Base-by-base conservation (phyloP, 2,888 invertebrate genomes). In the Fragum sueziense region DNA sequence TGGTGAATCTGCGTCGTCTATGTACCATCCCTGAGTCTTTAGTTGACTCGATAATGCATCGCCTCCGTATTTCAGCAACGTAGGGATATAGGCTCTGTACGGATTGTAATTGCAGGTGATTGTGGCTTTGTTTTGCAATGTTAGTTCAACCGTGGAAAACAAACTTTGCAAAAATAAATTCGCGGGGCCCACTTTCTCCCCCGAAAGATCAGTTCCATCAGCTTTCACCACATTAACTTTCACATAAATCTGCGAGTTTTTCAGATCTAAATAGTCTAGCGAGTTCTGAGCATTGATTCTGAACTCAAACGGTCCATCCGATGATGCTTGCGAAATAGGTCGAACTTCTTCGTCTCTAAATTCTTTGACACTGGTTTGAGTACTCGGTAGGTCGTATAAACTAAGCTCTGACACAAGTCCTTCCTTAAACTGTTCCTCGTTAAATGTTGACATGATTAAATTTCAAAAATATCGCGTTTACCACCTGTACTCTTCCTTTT, bases 271-370 rank as follows among this genome's bases (percentile, higher is more conserved):
- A 69, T 74, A 82, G 27, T 82, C 79, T 57, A 79, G 33, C 27
- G 76, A 76, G 54, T 79, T 79, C 37, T 76, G 76, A 29, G 22
- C 54, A 52, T 54, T 70, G 41, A 82, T 74, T 6, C 57, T 54
- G 47, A 82, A 79, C 70, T 84, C 84, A 22, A 86, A 79, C 7
- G 84, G 82, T 34, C 73, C 54, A 57, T 77, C 80, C 37, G 37
- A 37, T 33, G 61, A 61, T 34, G 33, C 61, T 69, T 51, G 29
- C 14, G 69, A 69, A 31, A 69, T n/a, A 3, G 69, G 69, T 52
- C 69, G 51, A 22, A 69, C 29, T 69, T 69, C 69, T 31, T 69
- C 69, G 29, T 27, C 22, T 9, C 33, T 22, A n/a, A 69, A 22
- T 29, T 69, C 57, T 22, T 27, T 37, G 22, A 57, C 70, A 37